A percentile compares a stretch with the other conserved stretches of the same genome.
These are phyloP conservation scores for Spongilla lacustris DNA, from an alignment of 37 sponge, comb jelly and placozoan genomes.

Conservation along the genomic window DNA sequence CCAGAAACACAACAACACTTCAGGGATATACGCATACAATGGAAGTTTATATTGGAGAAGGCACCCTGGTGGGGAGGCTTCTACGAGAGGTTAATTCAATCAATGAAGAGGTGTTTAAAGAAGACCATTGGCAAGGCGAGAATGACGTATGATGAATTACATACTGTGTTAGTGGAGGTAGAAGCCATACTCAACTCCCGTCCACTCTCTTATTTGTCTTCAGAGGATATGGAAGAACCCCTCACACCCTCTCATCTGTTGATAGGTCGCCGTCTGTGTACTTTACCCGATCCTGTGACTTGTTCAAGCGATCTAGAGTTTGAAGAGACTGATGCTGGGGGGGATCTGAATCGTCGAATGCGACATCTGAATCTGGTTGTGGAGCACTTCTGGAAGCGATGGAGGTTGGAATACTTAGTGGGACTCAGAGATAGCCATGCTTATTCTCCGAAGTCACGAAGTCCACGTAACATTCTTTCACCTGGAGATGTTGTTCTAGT, in stretches of 20 bases:
- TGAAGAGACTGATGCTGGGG: not conserved
- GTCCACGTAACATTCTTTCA: not conserved
- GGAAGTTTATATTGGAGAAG: slow-evolving; percentile 32
- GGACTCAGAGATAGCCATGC: slow-evolving; percentile 16
- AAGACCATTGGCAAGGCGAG: slow-evolving; percentile 20
- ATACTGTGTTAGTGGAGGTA: slow-evolving; percentile 23
- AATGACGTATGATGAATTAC: slow-evolving; percentile 31
- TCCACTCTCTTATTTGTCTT: slow-evolving; percentile 38
- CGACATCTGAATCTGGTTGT: slow-evolving; percentile 21
- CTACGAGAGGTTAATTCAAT: slow-evolving; percentile 20
- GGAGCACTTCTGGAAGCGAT: slow-evolving; percentile 39
- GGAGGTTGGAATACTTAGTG: slow-evolving; percentile 19
- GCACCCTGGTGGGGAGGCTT: slow-evolving; percentile 36
- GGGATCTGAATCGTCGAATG: slow-evolving; percentile 11
- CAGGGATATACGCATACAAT: slow-evolving; percentile 13
- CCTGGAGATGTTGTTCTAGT: slow-evolving; percentile 27
- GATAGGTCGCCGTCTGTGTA: slow-evolving; percentile 8
- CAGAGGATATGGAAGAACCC: slow-evolving; percentile 44
- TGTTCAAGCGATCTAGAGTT: not conserved
- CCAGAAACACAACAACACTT: slow-evolving; percentile 6
- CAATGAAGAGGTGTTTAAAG: slow-evolving; percentile 30
- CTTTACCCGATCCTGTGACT: slow-evolving; percentile 1
- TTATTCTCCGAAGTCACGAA: not conserved
- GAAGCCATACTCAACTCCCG: slow-evolving; percentile 44
- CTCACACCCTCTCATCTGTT: slow-evolving; percentile 45